Evolutionary conservation across 2,888 invertebrate species (phyloP).

Genomic region (Drosophila peninsularis): DNA sequence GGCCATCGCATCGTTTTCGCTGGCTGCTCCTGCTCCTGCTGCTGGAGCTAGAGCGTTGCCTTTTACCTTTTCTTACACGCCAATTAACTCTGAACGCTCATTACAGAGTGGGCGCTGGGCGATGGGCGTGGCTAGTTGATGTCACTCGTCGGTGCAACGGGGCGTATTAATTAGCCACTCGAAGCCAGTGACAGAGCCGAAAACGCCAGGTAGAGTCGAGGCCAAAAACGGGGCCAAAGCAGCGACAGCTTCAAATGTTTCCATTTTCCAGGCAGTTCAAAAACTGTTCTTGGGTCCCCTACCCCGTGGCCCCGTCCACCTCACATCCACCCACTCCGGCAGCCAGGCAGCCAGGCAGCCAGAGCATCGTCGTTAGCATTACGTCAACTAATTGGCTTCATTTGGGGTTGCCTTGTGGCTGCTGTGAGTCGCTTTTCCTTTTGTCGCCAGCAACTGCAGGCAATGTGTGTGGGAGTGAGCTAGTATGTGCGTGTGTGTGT

Average conservation of each 20-base stretch:
- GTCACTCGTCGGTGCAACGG: conserved; percentile 73
- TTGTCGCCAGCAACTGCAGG: conserved; percentile 41
- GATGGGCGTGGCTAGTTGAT: conserved; percentile 53
- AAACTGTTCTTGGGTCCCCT: conserved; percentile 48
- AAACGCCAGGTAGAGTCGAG: conserved; percentile 24
- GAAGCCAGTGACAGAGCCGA: conserved; percentile 53
- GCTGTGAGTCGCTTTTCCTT: conserved; percentile 42
- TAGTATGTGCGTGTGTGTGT: not conserved
- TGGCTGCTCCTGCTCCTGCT: not conserved
- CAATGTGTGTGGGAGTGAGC: not conserved
- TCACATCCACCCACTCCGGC: not conserved
- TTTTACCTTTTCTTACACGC: conserved; percentile 71
- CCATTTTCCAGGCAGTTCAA: conserved; percentile 73
- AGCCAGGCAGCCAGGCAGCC: conserved; percentile 14
- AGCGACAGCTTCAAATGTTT: conserved; percentile 64
- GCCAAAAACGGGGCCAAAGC: not conserved
- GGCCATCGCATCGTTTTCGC: conserved; percentile 9
- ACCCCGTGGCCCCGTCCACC: not conserved
- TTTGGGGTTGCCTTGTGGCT: conserved; percentile 76
- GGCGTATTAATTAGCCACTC: conserved; percentile 78
- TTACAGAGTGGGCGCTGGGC: conserved; percentile 61
- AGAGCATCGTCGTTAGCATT: conserved; percentile 68
- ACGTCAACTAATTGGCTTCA: conserved; percentile 79
- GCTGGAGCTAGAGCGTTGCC: conserved; percentile 14
- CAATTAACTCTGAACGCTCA: conserved; percentile 80